A percentile compares a stretch with the other conserved stretches of the same genome.
phyloP scores from a whole-genome alignment of 1,140 invertebrate species.

The Diploscapter pachys region DNA sequence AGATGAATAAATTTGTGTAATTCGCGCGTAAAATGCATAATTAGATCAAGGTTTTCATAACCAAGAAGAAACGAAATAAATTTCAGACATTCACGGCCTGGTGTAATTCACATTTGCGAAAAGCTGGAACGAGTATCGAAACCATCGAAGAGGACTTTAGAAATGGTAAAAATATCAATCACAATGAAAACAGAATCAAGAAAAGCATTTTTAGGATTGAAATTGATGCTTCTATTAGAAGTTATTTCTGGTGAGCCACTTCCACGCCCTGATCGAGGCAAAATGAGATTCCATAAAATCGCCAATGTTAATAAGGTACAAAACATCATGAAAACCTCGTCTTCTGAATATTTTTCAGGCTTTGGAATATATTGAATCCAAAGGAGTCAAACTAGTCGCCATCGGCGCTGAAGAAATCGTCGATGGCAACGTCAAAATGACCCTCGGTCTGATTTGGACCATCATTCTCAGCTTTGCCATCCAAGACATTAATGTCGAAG shows the following conservation, averaged over 20 bases:
- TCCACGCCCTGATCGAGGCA: conserved; percentile 94
- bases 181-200: not conserved
- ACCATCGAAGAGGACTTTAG: conserved; percentile 99
- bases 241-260: conserved; percentile 93
- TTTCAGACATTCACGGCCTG: conserved; percentile 98
- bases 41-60: no score
- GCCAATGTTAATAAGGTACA: conserved; percentile 91
- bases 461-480: conserved; percentile 99
- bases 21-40: not conserved
- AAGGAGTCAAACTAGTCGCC: conserved; percentile 95
- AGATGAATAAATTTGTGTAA: not conserved
- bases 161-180: conserved; percentile 68
- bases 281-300: conserved; percentile 99
- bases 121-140: conserved; percentile 95
- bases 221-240: conserved; percentile 95
- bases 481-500: conserved; percentile 93
- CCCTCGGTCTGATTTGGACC: conserved; percentile 99
- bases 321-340: no score
- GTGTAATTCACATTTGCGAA: conserved; percentile 67
- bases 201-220: conserved; percentile 65
- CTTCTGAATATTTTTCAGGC: conserved; percentile 62
- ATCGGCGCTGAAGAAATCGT: conserved; percentile 97
- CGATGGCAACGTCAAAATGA: conserved; percentile 99
- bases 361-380: conserved; percentile 94
- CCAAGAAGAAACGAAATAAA: no score